These are phyloP conservation scores for Alligator mississippiensis DNA, from an alignment of 2,113 vertebrate species.

Conservation along the genomic window DNA sequence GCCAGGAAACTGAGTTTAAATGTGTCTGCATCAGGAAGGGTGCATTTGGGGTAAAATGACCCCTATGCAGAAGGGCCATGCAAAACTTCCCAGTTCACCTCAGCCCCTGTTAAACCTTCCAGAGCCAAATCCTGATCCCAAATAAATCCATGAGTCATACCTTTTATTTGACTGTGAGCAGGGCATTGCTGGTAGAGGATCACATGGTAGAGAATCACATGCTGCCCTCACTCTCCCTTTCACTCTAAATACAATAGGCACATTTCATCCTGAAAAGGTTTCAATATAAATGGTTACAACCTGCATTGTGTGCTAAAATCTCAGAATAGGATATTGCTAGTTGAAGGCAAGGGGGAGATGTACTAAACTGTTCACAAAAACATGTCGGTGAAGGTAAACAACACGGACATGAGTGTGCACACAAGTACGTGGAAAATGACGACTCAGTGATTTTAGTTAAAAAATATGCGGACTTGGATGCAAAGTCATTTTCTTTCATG, in stretches of 20 bases:
- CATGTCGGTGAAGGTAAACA: background rate
- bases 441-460: conserved; percentile 65
- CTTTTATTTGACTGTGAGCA: background rate
- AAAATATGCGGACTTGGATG: conserved; percentile 79
- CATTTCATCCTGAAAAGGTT: background rate
- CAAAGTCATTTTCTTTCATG: conserved; percentile 66
- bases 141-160: background rate
- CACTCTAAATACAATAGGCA: background rate
- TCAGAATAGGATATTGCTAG: accelerated
- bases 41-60: background rate
- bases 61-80: background rate
- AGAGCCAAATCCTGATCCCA: background rate
- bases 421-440: conserved; percentile 5
- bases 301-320: accelerated
- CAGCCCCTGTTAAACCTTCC: background rate
- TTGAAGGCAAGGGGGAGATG: background rate
- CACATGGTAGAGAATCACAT: background rate
- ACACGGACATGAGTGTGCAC: background rate
- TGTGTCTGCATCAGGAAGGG: background rate
- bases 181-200: background rate
- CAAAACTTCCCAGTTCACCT: background rate
- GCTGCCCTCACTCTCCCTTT: background rate
- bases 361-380: accelerated
- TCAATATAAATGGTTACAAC: accelerated
- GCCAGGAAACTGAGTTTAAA: background rate